Evolutionary conservation across 2,113 vertebrate genomes (phyloP).

Genomic region (Antigone vipio): DNA sequence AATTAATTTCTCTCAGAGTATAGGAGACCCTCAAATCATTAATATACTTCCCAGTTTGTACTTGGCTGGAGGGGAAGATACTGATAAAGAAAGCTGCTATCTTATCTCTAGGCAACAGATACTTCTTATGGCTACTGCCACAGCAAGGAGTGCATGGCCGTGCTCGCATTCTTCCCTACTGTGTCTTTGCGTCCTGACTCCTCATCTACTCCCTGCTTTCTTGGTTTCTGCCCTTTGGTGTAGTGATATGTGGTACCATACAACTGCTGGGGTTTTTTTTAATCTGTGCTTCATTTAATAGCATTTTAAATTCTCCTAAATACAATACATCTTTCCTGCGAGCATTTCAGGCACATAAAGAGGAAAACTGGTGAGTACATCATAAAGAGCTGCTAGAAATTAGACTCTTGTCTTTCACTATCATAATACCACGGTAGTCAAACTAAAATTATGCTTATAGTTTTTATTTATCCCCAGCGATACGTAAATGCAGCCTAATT

Average conservation of each 20-base stretch:
- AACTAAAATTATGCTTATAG: neutral
- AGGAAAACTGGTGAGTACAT: conserved; percentile 93
- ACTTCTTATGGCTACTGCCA: neutral
- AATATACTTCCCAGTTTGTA: neutral
- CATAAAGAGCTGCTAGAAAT: neutral
- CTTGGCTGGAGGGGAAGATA: neutral
- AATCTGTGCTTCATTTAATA: neutral
- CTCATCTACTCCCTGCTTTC: neutral
- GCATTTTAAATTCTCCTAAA: conserved; percentile 70
- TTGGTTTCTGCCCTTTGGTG: neutral
- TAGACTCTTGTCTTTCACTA: neutral
- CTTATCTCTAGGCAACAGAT: neutral
- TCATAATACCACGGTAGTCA: neutral
- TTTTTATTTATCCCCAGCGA: neutral
- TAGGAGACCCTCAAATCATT: neutral
- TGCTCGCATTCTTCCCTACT: accelerated
- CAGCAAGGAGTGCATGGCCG: neutral
- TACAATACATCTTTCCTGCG: conserved; percentile 86
- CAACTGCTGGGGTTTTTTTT: neutral
- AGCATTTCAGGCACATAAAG: conserved; percentile 95
- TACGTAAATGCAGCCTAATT: neutral
- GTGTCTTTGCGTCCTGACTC: neutral
- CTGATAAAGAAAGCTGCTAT: neutral
- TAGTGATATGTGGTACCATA: neutral
- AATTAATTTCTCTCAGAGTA: neutral